phyloP scores from a whole-genome alignment of 2,888 invertebrate genomes.

The Eupithecia dodoneata region DNA sequence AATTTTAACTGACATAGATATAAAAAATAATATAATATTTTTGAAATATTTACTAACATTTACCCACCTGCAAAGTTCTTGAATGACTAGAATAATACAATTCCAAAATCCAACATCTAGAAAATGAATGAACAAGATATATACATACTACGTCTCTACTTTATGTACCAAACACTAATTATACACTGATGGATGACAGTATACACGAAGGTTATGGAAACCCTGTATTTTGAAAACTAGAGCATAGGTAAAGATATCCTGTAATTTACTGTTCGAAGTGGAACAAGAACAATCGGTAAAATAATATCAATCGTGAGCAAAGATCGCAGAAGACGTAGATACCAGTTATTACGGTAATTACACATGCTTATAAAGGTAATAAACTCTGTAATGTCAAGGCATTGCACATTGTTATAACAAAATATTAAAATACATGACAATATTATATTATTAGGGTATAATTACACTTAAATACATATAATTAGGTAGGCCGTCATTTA shows the following conservation, averaged over 20 bases:
- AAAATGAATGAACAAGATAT: neutral
- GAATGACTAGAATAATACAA: neutral
- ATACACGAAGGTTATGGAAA: conserved; percentile 1
- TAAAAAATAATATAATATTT: too few relatives aligned
- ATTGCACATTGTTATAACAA: conserved; percentile 11
- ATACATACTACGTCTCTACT: neutral
- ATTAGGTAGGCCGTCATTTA: neutral
- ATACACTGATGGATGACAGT: neutral
- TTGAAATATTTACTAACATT: neutral
- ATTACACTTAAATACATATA: neutral
- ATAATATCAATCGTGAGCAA: conserved; percentile 25
- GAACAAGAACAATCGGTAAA: conserved; percentile 20
- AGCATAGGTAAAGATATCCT: conserved; percentile 28
- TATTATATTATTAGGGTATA: neutral
- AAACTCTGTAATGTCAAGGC: conserved; percentile 39
- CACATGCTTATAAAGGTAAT: conserved; percentile 27
- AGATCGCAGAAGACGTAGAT: conserved; percentile 21
- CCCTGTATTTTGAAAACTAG: neutral
- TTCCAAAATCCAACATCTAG: neutral
- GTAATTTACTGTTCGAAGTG: conserved; percentile 27
- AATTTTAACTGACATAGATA: neutral
- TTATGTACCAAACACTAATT: neutral
- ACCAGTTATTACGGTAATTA: conserved; percentile 37
- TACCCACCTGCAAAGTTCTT: neutral
- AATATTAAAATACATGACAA: conserved; percentile 6